Conservation (phyloP, 2,113 vertebrate genomes). For the Seriola dumerili region DNA sequence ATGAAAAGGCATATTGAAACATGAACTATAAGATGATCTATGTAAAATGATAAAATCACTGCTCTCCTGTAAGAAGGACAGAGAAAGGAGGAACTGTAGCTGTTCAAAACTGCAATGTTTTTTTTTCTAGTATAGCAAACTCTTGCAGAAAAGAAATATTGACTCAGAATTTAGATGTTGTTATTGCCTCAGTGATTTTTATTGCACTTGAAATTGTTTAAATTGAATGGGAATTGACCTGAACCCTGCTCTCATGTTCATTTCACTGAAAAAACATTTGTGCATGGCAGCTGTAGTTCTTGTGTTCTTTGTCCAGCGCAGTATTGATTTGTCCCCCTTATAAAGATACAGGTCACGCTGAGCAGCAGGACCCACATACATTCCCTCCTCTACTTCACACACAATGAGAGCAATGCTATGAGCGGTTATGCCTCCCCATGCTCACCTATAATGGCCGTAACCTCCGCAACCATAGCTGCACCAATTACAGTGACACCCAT, state of each 20-base stretch:
- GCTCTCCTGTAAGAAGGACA: background rate
- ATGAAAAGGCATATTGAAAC: background rate
- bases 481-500: conserved; percentile 74
- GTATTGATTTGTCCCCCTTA: conserved; percentile 82
- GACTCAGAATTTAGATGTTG: background rate
- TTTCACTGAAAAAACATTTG: conserved; percentile 40
- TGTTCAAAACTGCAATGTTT: background rate
- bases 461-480: conserved; percentile 61
- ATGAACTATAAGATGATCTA: background rate
- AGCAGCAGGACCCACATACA: conserved; percentile 57
- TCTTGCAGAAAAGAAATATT: background rate
- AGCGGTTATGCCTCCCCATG: conserved; percentile 65
- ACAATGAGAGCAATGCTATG: conserved; percentile 61
- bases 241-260: conserved; percentile 23
- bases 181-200: background rate
- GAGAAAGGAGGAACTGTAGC: background rate
- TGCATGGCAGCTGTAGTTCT: conserved; percentile 42
- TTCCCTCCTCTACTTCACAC: conserved; percentile 68
- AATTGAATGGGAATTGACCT: conserved; percentile 46
- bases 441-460: conserved; percentile 73
- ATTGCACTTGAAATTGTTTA: conserved; percentile 28
- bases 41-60: background rate
- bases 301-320: conserved; percentile 57
- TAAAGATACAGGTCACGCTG: conserved; percentile 81
- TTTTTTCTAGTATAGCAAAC: no score